Conservation (phyloP, 2,797 vertebrate genomes). For the Onychomys arenicola region DNA sequence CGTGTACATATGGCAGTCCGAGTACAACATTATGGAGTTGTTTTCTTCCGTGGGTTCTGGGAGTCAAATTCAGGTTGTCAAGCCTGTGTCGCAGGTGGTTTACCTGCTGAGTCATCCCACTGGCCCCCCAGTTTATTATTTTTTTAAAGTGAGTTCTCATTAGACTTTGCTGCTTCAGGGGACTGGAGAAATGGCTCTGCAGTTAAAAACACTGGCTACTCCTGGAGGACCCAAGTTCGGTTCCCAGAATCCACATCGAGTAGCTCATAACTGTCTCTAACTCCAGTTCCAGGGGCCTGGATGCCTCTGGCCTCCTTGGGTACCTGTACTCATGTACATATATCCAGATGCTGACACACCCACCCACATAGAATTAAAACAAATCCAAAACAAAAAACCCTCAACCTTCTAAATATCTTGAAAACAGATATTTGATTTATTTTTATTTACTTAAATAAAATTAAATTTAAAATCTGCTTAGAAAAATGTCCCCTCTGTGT, state of each 20-base stretch:
- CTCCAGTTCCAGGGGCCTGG: background rate
- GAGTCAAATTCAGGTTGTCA: background rate
- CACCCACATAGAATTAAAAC: background rate
- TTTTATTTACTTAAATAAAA: background rate
- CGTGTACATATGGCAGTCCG: background rate
- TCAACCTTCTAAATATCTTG: background rate
- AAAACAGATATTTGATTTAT: background rate
- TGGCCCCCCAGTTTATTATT: background rate
- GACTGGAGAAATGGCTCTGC: background rate
- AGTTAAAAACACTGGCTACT: background rate
- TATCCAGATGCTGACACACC: background rate
- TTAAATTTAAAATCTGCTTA: background rate
- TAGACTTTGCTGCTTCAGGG: background rate
- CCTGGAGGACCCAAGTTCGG: background rate
- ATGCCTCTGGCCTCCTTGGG: background rate
- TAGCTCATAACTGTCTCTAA: background rate
- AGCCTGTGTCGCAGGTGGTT: background rate
- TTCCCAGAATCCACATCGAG: background rate
- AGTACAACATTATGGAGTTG: background rate
- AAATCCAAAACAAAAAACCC: background rate
- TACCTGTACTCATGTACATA: background rate
- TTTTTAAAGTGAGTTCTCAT: background rate
- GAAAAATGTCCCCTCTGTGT: background rate
- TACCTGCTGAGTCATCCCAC: background rate
- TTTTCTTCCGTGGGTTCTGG: background rate